These are phyloP conservation scores for Ladona fulva DNA, from an alignment of 1,140 invertebrate species.

Conservation along the genomic window DNA sequence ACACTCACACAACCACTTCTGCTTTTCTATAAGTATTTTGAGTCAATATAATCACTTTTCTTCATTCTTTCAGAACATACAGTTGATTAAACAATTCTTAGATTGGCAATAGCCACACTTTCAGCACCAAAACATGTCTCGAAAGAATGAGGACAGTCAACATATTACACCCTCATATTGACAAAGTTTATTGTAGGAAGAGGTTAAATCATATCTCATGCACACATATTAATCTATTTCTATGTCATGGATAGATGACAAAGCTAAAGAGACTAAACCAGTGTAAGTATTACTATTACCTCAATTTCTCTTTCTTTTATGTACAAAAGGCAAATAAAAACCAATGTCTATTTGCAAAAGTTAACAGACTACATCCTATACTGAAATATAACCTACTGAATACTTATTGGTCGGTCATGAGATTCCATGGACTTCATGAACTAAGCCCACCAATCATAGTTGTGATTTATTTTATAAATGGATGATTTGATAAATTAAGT, in stretches of 20 bases:
- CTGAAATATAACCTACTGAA: neutral
- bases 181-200: neutral
- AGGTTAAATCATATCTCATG: neutral
- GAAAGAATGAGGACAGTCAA: neutral
- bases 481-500: neutral
- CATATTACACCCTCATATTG: neutral
- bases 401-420: constrained; percentile 3
- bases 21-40: neutral
- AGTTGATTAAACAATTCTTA: neutral
- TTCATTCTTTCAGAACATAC: neutral
- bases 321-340: constrained; percentile 10
- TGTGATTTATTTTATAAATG: neutral
- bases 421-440: neutral
- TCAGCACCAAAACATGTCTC: neutral
- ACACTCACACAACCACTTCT: neutral
- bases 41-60: neutral
- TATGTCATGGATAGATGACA: neutral
- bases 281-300: neutral
- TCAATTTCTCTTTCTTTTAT: constrained; percentile 4
- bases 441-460: neutral
- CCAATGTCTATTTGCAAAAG: neutral
- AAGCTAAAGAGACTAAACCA: neutral
- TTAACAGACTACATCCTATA: neutral
- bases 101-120: neutral
- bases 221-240: neutral